Conservation (phyloP, 2,113 vertebrate genomes). For the Amazona guildingii region DNA sequence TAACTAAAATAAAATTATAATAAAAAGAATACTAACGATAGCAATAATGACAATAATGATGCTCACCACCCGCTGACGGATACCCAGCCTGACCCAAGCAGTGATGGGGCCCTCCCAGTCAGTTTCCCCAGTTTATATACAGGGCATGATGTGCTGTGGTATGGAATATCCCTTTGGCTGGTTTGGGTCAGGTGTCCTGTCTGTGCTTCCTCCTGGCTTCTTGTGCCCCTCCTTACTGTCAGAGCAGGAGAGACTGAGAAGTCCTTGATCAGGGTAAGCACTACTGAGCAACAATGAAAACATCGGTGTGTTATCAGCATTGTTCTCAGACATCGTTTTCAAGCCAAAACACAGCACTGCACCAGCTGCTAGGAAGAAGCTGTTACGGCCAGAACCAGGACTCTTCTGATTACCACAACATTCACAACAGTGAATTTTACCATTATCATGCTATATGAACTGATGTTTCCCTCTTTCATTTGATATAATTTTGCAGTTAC, state of each 20-base stretch:
- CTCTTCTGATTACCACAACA: not conserved
- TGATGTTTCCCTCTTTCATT: not conserved
- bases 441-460: not conserved
- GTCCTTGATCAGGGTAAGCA: not conserved
- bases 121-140: not conserved
- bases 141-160: not conserved
- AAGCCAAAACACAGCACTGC: not conserved
- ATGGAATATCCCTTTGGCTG: not conserved
- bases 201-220: not conserved
- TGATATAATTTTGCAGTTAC: not conserved
- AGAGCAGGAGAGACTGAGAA: not conserved
- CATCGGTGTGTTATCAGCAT: not conserved
- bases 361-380: not conserved
- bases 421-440: not conserved
- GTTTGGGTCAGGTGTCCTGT: not conserved
- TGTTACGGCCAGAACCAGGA: not conserved
- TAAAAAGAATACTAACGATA: not conserved
- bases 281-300: not conserved
- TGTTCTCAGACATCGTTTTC: not conserved
- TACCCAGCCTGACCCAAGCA: not conserved
- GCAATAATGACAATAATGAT: too few species aligned
- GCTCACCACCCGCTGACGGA: not conserved
- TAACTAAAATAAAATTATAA: not conserved
- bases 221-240: not conserved
- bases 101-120: not conserved